Evolutionary conservation across 2,113 vertebrate species (phyloP).

Genomic region (Pluvianellus socialis): DNA sequence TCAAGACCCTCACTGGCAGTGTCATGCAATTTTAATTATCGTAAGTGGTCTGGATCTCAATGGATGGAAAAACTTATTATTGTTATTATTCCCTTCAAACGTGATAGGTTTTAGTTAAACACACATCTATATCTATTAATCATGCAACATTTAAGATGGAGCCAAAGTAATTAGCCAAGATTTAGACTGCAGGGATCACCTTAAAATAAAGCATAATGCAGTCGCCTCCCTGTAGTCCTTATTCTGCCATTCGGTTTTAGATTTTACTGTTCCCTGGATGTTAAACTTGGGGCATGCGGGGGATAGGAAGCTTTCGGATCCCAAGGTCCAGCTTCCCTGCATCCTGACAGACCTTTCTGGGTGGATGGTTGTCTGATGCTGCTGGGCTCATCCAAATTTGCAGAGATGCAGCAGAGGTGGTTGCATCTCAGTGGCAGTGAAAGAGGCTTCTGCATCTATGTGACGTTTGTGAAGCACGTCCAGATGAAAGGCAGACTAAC

Average conservation of each 20-base stretch:
- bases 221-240: not conserved
- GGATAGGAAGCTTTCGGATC: not conserved
- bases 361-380: not conserved
- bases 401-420: not conserved
- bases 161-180: constrained; percentile 49
- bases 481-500: constrained; percentile 61
- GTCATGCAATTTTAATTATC: constrained; percentile 59
- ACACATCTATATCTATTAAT: constrained; percentile 43
- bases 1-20: constrained; percentile 38
- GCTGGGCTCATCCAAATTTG: not conserved
- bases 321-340: not conserved
- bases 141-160: constrained; percentile 3
- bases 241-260: not conserved
- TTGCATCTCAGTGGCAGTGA: not conserved
- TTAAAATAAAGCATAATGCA: constrained; percentile 7
- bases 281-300: fast-evolving
- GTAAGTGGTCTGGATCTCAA: constrained; percentile 62
- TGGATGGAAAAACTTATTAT: constrained; percentile 65
- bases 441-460: not conserved
- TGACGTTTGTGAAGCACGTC: constrained; percentile 17
- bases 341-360: not conserved
- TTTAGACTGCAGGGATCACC: constrained; percentile 37
- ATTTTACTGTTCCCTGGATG: not conserved
- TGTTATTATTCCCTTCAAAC: constrained; percentile 63
- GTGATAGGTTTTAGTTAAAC: constrained; percentile 57